These are phyloP conservation scores for Loripinus fragilis DNA, from an alignment of 2,888 invertebrate species.

Conservation along the genomic window DNA sequence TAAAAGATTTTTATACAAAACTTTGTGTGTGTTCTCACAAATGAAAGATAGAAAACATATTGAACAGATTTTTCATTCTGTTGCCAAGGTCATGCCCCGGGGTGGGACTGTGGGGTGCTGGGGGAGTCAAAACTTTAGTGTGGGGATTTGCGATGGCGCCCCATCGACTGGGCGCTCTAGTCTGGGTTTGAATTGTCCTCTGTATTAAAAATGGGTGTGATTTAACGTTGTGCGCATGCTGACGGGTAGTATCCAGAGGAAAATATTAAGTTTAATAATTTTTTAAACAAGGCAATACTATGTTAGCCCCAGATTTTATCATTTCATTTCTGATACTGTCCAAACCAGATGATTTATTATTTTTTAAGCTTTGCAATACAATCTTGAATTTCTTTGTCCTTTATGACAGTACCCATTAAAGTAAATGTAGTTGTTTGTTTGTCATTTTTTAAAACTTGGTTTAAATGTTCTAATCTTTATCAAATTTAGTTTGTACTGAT, in stretches of 20 bases:
- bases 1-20: too few species aligned
- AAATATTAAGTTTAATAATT: slow-evolving; percentile 29
- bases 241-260: slow-evolving; percentile 13
- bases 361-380: background rate
- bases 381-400: background rate
- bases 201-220: slow-evolving; percentile 12
- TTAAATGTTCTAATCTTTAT: background rate
- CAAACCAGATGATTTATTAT: slow-evolving; percentile 5
- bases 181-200: slow-evolving; percentile 20
- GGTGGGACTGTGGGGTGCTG: too few species aligned
- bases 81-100: too few species aligned
- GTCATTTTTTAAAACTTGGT: too few species aligned
- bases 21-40: too few species aligned
- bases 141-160: too few species aligned
- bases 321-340: too few species aligned
- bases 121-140: too few species aligned
- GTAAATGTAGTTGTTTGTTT: background rate
- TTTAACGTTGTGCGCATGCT: slow-evolving; percentile 14
- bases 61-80: too few species aligned
- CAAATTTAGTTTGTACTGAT: background rate
- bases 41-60: too few species aligned
- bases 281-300: slow-evolving; percentile 10
- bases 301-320: background rate
- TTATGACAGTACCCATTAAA: background rate
- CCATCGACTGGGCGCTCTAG: too few species aligned